Evolutionary conservation across 2,888 invertebrate species (phyloP), one percentile per base, ranked within the genome.

Genomic region (Ichneumoninae sp.): DNA sequence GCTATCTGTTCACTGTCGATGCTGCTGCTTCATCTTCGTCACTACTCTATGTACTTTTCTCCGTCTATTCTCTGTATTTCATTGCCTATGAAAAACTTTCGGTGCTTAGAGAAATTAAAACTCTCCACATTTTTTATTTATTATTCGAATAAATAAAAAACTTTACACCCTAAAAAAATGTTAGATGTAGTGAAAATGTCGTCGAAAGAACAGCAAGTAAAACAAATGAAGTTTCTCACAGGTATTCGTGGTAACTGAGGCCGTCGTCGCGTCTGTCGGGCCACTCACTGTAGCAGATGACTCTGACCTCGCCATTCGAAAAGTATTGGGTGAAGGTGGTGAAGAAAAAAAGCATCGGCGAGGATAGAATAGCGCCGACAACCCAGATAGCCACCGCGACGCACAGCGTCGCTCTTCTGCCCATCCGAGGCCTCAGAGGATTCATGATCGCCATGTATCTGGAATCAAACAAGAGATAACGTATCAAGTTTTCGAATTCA

Each of bases 401-500:
- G 89, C 96, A 96, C 76, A 98, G 94, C 0, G 98, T 98, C 16
- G 96, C 96, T 36, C 96, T 95, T 91, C 97, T 96, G 36, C 98
- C 97, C 95, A 98, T 97, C 77, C 98, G 95, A 1, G 98, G 98
- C 85, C 96, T 96, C 83, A 99, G 94, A 0, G 99, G 99, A 91
- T 98, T 97, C 96, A 99, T 98, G 90, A 99, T 99, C 75, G 98
- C 99, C 94, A 98, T 97, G 93, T 98, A 99, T 92, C 99, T 99
- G 95, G 1, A 94, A 93, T 80, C 70, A 88, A 83, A 89, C 62
- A 86, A 80, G 19, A 16, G 30, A 83, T 3, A 50, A n/a, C 52
- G 26, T 19, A 6, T 71, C 19, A 36, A 22, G 5, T 22, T 19
- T 8, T 26, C 8, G 3, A 19, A 40, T 65, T 36, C 26, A 30